Percentiles rank a stretch among this genome's conserved stretches.
Conservation (phyloP, 2,797 vertebrate genomes). For the Acrossocheilus fasciatus region DNA sequence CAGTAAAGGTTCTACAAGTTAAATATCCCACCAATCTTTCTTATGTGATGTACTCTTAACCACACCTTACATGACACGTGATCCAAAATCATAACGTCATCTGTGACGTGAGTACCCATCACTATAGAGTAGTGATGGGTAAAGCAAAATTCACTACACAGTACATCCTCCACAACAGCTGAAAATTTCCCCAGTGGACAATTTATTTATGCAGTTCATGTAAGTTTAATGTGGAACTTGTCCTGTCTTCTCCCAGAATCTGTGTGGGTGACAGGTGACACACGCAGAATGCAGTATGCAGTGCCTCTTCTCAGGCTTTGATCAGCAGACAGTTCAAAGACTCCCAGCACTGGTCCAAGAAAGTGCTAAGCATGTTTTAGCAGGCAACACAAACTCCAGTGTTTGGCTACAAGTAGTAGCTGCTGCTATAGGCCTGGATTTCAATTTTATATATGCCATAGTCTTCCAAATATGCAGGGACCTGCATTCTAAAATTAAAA, state of each 20-base stretch:
- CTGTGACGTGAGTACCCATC: too few species aligned
- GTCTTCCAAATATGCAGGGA: neutral
- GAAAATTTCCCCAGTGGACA: slow-evolving; percentile 11
- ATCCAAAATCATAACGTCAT: too few species aligned
- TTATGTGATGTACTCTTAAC: too few species aligned
- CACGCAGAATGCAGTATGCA: neutral
- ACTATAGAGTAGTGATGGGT: too few species aligned
- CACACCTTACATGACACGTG: too few species aligned
- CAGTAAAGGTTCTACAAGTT: too few species aligned
- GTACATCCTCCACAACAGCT: neutral
- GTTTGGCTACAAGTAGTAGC: neutral
- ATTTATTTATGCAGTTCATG: slow-evolving; percentile 32
- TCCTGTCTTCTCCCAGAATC: slow-evolving; percentile 12
- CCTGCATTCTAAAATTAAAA: neutral
- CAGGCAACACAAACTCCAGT: neutral
- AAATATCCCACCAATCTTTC: too few species aligned
- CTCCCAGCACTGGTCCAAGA: neutral
- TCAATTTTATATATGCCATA: neutral
- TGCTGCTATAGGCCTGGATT: neutral
- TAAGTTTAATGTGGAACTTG: slow-evolving; percentile 23
- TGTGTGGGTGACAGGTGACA: slow-evolving; percentile 20
- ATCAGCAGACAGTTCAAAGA: slow-evolving; percentile 41
- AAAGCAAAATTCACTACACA: neutral
- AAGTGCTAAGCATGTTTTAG: slow-evolving; percentile 25
- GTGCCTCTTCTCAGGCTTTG: slow-evolving; percentile 23